Percentiles rank a stretch among this genome's conserved stretches.
Conservation (phyloP, 2,113 vertebrate species). For the Microtus ochrogaster region DNA sequence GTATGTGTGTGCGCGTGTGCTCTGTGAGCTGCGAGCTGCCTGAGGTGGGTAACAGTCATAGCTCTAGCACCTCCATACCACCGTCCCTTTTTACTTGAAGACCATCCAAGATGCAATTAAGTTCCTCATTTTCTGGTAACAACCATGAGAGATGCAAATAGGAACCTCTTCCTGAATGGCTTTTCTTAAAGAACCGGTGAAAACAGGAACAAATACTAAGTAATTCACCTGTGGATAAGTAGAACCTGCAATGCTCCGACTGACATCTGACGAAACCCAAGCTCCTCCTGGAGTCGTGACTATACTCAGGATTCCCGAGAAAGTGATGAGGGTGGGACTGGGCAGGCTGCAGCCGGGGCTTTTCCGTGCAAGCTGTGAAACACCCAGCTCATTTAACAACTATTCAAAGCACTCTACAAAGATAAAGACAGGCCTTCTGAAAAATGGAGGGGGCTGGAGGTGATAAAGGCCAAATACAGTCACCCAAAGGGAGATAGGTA, state of each 20-base stretch:
- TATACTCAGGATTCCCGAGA: neutral
- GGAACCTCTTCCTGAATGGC: neutral
- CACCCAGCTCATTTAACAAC: neutral
- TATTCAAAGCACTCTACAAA: neutral
- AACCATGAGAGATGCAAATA: neutral
- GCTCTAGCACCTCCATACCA: neutral
- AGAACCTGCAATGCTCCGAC: neutral
- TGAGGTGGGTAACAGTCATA: neutral
- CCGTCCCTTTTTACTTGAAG: neutral
- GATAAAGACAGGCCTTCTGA: neutral
- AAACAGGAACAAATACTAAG: constrained; percentile 17
- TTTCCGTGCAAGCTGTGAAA: neutral
- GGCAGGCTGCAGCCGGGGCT: neutral
- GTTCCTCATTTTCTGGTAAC: constrained; percentile 2
- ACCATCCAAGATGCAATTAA: constrained; percentile 3
- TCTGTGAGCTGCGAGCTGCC: neutral
- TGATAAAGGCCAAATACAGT: neutral
- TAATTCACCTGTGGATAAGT: neutral
- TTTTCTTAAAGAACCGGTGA: neutral
- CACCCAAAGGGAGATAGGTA: neutral
- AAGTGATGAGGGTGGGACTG: neutral
- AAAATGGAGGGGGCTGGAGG: neutral
- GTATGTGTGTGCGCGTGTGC: neutral
- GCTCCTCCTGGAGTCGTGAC: neutral
- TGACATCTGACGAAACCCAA: neutral